phyloP scores from a whole-genome alignment of 2,888 invertebrate genomes.

The Thumatha senex region DNA sequence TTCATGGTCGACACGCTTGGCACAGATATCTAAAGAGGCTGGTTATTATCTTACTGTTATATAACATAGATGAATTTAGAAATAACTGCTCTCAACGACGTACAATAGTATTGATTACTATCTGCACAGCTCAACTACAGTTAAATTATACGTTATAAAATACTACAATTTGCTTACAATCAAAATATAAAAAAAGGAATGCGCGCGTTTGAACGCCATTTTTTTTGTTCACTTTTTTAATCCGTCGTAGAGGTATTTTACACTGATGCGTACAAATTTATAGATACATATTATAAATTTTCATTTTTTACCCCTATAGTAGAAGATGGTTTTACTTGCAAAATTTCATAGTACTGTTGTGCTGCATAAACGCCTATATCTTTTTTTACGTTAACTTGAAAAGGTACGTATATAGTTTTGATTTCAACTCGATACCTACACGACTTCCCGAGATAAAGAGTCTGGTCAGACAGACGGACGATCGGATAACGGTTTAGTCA shows the following conservation, averaged over 20 bases:
- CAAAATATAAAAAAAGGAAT: slow-evolving; percentile 16
- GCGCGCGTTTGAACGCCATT: slow-evolving; percentile 9
- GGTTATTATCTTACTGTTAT: slow-evolving; percentile 34
- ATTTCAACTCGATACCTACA: too few species aligned
- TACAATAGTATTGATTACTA: slow-evolving; percentile 32
- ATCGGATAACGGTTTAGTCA: too few species aligned
- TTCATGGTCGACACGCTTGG: slow-evolving; percentile 27
- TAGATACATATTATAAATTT: too few species aligned
- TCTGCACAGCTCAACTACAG: slow-evolving; percentile 28
- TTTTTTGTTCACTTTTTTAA: slow-evolving; percentile 15
- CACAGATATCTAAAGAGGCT: slow-evolving; percentile 23
- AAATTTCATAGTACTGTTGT: too few species aligned
- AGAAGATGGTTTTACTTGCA: too few species aligned
- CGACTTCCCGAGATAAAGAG: too few species aligned
- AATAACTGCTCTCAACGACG: slow-evolving; percentile 18
- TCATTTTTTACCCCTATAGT: too few species aligned
- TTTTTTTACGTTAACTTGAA: too few species aligned
- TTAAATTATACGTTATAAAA: slow-evolving; percentile 30
- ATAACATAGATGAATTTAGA: slow-evolving; percentile 32
- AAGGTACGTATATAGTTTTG: too few species aligned
- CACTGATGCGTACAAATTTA: too few species aligned
- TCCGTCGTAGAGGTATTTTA: background rate
- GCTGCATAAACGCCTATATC: too few species aligned
- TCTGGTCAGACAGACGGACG: too few species aligned
- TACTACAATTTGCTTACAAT: slow-evolving; percentile 18